phyloP scores from a whole-genome alignment of 53 echinoderm and acorn worm species.

The Echinometra lucunter region DNA sequence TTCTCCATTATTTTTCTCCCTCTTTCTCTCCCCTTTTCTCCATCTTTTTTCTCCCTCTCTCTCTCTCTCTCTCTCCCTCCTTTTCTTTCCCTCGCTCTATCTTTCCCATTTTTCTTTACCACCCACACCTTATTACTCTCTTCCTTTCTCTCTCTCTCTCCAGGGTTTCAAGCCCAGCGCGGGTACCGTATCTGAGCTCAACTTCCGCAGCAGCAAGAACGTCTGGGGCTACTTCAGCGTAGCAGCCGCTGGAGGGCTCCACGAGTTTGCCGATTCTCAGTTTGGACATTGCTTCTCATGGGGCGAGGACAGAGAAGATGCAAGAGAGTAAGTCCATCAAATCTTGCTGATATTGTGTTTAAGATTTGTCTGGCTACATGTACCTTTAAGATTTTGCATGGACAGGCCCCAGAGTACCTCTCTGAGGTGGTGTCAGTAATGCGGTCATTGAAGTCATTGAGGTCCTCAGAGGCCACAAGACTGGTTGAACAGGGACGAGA shows the following conservation, averaged over 20 bases:
- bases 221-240: constrained; percentile 99
- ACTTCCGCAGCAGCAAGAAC: constrained; percentile 96
- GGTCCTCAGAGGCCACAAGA: too few species aligned
- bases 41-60: neutral
- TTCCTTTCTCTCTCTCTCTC: neutral
- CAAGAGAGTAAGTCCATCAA: constrained; percentile 85
- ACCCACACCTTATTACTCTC: neutral
- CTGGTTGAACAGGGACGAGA: too few species aligned
- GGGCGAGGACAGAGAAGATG: constrained; percentile 96
- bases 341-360: neutral
- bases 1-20: neutral
- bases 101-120: neutral
- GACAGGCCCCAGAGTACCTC: too few species aligned
- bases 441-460: too few species aligned
- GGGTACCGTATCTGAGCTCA: constrained; percentile 93
- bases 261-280: constrained; percentile 96
- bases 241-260: constrained; percentile 89
- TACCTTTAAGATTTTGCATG: too few species aligned
- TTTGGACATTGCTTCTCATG: constrained; percentile 99
- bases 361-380: too few species aligned
- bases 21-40: too few species aligned
- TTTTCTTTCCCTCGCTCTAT: neutral
- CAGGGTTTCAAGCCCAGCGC: constrained; percentile 99
- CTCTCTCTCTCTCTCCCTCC: neutral
- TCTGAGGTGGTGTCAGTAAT: too few species aligned